Evolutionary conservation across 2,888 invertebrate species (phyloP), one percentile per base, ranked within the genome.

Genomic region (Acanthococcus lagerstroemiae): DNA sequence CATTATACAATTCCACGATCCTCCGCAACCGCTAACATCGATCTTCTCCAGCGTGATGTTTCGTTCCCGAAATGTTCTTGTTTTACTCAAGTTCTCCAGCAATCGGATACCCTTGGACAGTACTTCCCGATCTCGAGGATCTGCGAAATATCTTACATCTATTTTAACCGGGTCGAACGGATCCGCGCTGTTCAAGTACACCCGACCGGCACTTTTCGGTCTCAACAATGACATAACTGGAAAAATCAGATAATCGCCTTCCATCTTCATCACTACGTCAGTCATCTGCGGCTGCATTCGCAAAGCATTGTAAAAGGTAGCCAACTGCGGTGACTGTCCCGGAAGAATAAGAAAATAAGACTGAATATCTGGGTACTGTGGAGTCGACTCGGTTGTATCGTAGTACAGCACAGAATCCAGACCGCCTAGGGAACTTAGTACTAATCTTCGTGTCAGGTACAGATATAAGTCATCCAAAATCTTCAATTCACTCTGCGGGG

Each of bases 401-500:
- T 63, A 27, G 22, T 54, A 63, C 12, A 63, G 22, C 15, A 63
- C 54, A 0, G 63, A 52, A 24, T 63, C 37, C n/a, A 54, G 12
- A 30, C 54, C 54, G 24, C 37, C 54, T 9, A 54, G 12, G 9
- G 52, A 54, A 4, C 52, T n/a, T 6, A 54, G 12, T 24, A 25
- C 58, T n/a, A 6, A 15, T 22, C 15, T 21, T 52, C 37, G 19
- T 2, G 63, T 63, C 4, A 63, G 44, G 17, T 63, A 63, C 7
- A 21, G 7, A 25, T 63, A 63, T 7, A 63, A 24, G 30, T 63
- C 63, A n/a, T 63, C 63, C 22, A 63, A 52, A 4, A n/a, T 52
- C 19, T 52, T 52, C 4, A 63, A 54, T n/a, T 1, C n/a, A 9
- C 15, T 3, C 21, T 5, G 2, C 1, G 4, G 9, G 15, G 15